phyloP scores from a whole-genome alignment of 2,797 vertebrate species.

The Sebastes flavidus region DNA sequence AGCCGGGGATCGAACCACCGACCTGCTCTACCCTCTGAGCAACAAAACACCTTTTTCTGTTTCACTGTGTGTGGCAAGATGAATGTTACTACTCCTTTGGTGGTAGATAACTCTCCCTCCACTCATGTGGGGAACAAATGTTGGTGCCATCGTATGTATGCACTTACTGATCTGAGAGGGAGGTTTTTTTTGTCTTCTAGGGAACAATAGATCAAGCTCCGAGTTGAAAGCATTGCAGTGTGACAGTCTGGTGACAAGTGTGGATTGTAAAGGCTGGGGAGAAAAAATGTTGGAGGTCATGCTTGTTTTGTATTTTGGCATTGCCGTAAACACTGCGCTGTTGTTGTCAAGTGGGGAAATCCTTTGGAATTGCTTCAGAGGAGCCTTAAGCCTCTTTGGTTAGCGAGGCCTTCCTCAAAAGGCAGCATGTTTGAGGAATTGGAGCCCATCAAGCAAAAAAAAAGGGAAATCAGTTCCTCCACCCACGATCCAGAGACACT shows the following conservation, averaged over 20 bases:
- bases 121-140: constrained; percentile 34
- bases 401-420: constrained; percentile 75
- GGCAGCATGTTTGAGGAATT: constrained; percentile 71
- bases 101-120: constrained; percentile 32
- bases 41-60: background rate
- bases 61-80: background rate
- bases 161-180: constrained; percentile 6
- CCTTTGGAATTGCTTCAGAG: constrained; percentile 84
- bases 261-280: constrained; percentile 71
- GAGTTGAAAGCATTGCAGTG: constrained; percentile 74
- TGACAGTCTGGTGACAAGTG: constrained; percentile 80
- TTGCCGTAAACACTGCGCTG: constrained; percentile 76
- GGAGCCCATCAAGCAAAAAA: constrained; percentile 57
- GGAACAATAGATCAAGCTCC: constrained; percentile 57
- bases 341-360: constrained; percentile 82
- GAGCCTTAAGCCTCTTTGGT: constrained; percentile 82
- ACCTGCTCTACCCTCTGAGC: no score
- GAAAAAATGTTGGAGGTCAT: constrained; percentile 71
- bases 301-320: constrained; percentile 80
- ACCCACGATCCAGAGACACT: constrained; percentile 58
- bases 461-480: constrained; percentile 52
- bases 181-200: background rate
- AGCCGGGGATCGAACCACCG: no score
- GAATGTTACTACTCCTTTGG: constrained; percentile 10
- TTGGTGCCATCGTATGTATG: background rate